Evolutionary conservation across 37 sponge, comb jelly and placozoan genomes (phyloP), one percentile per base, ranked within the genome.

Genomic region (Geodia barretti): DNA sequence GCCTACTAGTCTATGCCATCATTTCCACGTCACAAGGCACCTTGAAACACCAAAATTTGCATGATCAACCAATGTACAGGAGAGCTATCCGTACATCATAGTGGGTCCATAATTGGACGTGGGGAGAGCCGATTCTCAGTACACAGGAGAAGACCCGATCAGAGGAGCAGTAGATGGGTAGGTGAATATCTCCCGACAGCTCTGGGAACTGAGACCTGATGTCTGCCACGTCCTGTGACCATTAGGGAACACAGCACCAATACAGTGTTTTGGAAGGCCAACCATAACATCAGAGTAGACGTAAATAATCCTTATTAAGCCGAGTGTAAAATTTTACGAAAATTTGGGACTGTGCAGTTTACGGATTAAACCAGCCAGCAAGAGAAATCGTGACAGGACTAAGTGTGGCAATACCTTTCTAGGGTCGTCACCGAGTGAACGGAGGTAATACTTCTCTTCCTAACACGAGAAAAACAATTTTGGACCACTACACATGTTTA

Each of bases 1-100:
- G n/a, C n/a, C n/a, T n/a, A n/a, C n/a, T n/a, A n/a, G n/a, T n/a
- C n/a, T n/a, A n/a, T n/a, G n/a, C n/a, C n/a, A n/a, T n/a, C n/a
- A n/a, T n/a, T n/a, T n/a, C n/a, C n/a, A n/a, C n/a, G n/a, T n/a
- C n/a, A n/a, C n/a, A n/a, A n/a, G n/a, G n/a, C n/a, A n/a, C n/a
- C n/a, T n/a, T n/a, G n/a, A n/a, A n/a, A n/a, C n/a, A n/a, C n/a
- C n/a, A n/a, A n/a, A n/a, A n/a, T n/a, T n/a, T n/a, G n/a, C n/a
- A n/a, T n/a, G n/a, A n/a, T n/a, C n/a, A n/a, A n/a, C n/a, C n/a
- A n/a, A n/a, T n/a, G n/a, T n/a, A n/a, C n/a, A n/a, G n/a, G n/a
- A n/a, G n/a, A n/a, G n/a, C n/a, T n/a, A n/a, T 47, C 54, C 87
- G 68, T 59, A 96, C 96, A 87, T 97, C 98, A 68, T 95, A 97